Conservation (phyloP, 2,113 vertebrate genomes). For the Apus apus region DNA sequence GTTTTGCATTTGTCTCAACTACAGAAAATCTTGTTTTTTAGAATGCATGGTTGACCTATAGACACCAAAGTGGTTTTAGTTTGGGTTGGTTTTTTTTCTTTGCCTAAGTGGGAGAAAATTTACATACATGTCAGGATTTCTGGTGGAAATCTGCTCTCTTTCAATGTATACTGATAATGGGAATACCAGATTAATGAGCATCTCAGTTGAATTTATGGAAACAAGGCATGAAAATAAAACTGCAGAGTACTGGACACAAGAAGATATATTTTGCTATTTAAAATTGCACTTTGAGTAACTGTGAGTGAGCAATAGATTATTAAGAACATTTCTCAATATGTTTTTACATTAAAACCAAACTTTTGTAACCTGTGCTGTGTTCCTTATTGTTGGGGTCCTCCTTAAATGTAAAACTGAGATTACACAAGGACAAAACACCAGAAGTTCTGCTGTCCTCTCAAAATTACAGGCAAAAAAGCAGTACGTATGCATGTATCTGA, state of each 20-base stretch:
- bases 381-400: neutral
- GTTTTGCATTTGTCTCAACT: neutral
- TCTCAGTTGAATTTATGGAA: neutral
- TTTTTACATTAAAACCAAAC: neutral
- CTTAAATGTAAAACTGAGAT: neutral
- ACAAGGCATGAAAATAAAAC: conserved; percentile 18
- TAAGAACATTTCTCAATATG: neutral
- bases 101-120: neutral
- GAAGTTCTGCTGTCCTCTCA: neutral
- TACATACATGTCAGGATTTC: neutral
- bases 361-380: neutral
- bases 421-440: neutral
- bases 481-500: neutral
- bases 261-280: neutral
- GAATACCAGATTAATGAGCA: neutral
- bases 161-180: neutral
- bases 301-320: neutral
- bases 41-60: neutral
- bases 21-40: neutral
- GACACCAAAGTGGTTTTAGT: neutral
- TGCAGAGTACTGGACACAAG: neutral
- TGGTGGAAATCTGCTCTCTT: neutral
- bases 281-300: neutral
- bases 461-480: neutral
- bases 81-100: neutral